Conservation (phyloP, 1,140 invertebrate genomes). For the Ptiloglossa arizonensis region DNA sequence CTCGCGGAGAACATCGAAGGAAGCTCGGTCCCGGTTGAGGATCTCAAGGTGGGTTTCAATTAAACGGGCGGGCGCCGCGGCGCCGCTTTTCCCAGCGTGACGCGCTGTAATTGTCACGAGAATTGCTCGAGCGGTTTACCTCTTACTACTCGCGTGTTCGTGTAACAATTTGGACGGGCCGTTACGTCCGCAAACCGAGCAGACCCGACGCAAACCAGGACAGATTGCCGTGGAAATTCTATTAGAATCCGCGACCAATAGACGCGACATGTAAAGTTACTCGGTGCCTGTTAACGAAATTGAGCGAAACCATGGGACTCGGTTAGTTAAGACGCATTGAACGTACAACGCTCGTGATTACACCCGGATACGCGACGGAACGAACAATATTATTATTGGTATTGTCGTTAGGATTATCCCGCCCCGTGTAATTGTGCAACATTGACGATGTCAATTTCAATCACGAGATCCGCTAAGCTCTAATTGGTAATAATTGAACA, state of each 20-base stretch:
- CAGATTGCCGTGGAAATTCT: slow-evolving; percentile 40
- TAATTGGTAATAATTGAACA: not conserved
- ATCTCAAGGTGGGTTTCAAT: slow-evolving; percentile 67
- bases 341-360: not conserved
- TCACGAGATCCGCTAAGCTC: not conserved
- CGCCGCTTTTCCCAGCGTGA: not conserved
- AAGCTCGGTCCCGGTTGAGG: slow-evolving; percentile 53
- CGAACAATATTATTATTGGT: slow-evolving; percentile 5
- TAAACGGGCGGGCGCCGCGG: not conserved
- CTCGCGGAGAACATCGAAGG: slow-evolving; percentile 18
- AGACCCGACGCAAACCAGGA: not conserved
- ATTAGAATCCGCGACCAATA: slow-evolving; percentile 23
- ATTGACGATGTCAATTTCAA: slow-evolving; percentile 6
- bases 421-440: not conserved
- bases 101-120: slow-evolving; percentile 34
- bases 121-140: slow-evolving; percentile 28
- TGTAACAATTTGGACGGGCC: slow-evolving; percentile 18
- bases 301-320: slow-evolving; percentile 16
- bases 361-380: not conserved
- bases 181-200: slow-evolving; percentile 4
- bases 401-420: slow-evolving; percentile 25
- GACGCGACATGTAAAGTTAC: slow-evolving; percentile 30
- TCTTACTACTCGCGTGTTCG: not conserved
- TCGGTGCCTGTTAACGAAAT: slow-evolving; percentile 35
- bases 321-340: slow-evolving; percentile 47